These are phyloP conservation scores for Neosilurus hyrtlii DNA, from an alignment of 2,797 vertebrate genomes.

Conservation along the genomic window DNA sequence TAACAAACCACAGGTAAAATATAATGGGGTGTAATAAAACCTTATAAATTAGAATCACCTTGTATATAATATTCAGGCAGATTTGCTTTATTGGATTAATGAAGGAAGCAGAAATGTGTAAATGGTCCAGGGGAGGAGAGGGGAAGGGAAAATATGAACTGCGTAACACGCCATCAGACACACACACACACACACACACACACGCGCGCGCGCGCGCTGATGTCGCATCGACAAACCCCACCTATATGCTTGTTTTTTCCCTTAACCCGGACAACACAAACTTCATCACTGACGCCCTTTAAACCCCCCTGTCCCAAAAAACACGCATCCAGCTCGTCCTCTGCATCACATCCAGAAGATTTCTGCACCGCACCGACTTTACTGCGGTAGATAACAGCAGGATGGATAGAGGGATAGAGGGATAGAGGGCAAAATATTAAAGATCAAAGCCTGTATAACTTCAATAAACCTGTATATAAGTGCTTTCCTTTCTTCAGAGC, in stretches of 20 bases:
- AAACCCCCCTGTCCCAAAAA: not conserved
- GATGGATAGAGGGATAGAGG: not conserved
- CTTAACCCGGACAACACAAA: not conserved
- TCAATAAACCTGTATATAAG: not conserved
- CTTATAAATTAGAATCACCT: too few relatives aligned
- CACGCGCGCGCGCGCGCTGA: constrained; percentile 7
- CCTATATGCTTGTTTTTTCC: constrained; percentile 39
- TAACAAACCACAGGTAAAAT: not conserved
- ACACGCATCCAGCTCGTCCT: not conserved
- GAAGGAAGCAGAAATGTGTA: not conserved
- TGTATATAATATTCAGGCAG: not conserved
- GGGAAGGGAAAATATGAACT: constrained; percentile 63
- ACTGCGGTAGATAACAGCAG: not conserved
- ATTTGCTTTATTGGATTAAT: not conserved
- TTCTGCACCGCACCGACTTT: not conserved
- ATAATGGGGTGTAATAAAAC: too few relatives aligned
- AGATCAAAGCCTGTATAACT: not conserved
- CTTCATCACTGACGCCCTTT: not conserved
- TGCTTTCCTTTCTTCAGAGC: not conserved
- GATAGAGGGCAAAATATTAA: not conserved
- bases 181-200: not conserved
- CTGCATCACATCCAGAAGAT: too few relatives aligned
- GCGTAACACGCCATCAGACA: constrained; percentile 72
- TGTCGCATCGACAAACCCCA: constrained; percentile 48
- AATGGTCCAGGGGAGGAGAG: not conserved